Evolutionary conservation across 2,797 vertebrate genomes (phyloP), one percentile per base, ranked within the genome.

Genomic region (Manis crassicaudata): DNA sequence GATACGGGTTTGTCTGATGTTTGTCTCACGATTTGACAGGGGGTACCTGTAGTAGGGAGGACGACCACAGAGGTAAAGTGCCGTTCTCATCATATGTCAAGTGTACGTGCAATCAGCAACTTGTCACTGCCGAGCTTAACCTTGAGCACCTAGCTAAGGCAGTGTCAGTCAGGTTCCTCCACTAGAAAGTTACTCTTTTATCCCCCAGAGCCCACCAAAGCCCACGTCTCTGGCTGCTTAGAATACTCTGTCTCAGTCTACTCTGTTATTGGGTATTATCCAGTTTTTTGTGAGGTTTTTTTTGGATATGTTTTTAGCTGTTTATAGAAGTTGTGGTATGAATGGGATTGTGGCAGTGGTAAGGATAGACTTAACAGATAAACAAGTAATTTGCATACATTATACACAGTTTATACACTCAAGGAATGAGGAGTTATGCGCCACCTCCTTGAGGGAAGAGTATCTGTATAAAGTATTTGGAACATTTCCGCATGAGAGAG

Each of bases 351-450:
- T 46, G 46, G 46, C 46, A 46, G 46, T 46, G 46, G 46, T 46
- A 46, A 46, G 46, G 46, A 46, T 46, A 46, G 46, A 46, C 46
- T 46, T 46, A 46, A 46, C 10, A 9, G 46, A 46, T 46, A 11
- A 46, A 46, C 10, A 46, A 46, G 46, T 46, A 11, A 11, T 46
- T 46, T 46, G 46, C 46, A 46, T 46, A 46, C 46, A 46, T 46
- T 46, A 11, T 46, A 46, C 46, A 46, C 63, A 35, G 16, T 81
- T 16, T n/a, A 4, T 1, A 67, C 10, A 5, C 43, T 82, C 6
- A 13, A 27, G 14, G 21, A 13, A 21, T 17, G 23, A 37, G 17
- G 27, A 20, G 27, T 17, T 35, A 8, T 0, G 1, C 6, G 27
- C 32, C 2, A 43, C 27, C 56, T 94, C 63, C 27, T 18, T 12